phyloP scores from a whole-genome alignment of 2,113 vertebrate genomes.

The Hippolais icterina region DNA sequence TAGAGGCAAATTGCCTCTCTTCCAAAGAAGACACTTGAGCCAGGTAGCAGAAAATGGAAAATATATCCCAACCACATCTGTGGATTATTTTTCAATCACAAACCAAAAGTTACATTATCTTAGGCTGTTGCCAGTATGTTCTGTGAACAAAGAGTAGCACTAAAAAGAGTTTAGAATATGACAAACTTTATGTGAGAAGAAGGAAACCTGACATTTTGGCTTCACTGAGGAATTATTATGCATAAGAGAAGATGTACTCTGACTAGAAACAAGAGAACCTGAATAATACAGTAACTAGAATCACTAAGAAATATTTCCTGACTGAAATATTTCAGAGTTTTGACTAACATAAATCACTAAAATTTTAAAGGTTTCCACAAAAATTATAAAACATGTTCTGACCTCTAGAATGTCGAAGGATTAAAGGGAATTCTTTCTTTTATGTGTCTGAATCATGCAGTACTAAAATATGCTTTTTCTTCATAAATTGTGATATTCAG shows the following conservation, averaged over 20 bases:
- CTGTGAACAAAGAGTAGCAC: background rate
- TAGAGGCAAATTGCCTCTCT: background rate
- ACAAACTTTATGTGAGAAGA: background rate
- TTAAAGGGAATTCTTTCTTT: background rate
- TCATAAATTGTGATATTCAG: background rate
- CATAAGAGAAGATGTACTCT: background rate
- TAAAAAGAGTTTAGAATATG: background rate
- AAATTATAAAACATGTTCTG: background rate
- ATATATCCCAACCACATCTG: accelerated
- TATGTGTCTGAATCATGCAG: background rate
- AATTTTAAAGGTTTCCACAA: background rate
- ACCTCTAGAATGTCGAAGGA: background rate
- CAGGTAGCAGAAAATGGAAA: background rate
- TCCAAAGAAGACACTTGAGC: background rate
- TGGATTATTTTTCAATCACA: background rate
- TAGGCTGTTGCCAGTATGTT: background rate
- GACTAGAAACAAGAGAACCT: background rate
- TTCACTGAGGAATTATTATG: background rate
- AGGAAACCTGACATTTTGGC: background rate
- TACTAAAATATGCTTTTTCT: background rate
- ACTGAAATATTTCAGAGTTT: background rate
- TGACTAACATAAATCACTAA: background rate
- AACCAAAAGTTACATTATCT: background rate
- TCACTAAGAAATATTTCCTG: background rate
- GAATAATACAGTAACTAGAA: background rate